phyloP scores from a whole-genome alignment of 2,797 vertebrate species.

The Sebastes umbrosus region DNA sequence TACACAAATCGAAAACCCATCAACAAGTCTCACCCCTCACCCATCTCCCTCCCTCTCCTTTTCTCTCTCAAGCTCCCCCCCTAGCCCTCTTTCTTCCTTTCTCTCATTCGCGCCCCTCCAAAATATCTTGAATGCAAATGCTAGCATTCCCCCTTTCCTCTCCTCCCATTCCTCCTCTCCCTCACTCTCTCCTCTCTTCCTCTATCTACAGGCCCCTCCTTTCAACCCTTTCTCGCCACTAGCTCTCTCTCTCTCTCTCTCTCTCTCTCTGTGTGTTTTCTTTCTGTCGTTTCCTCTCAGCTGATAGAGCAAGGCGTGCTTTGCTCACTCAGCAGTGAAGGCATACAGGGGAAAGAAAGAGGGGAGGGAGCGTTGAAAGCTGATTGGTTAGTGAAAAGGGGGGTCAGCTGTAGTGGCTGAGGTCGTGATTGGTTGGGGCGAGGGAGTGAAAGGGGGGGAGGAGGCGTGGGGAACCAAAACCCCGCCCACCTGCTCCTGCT shows the following conservation, averaged over 20 bases:
- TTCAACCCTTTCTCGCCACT: constrained; percentile 24
- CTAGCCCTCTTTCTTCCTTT: constrained; percentile 38
- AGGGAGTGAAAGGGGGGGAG: constrained; percentile 3
- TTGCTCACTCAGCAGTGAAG: constrained; percentile 84
- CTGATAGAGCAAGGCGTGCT: constrained; percentile 81
- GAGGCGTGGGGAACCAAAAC: constrained; percentile 7
- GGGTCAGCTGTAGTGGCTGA: constrained; percentile 55
- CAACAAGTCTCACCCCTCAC: constrained; percentile 62
- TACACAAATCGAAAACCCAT: constrained; percentile 70
- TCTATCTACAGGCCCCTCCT: constrained; percentile 47
- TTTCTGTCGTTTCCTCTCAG: constrained; percentile 81
- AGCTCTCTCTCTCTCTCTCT: constrained; percentile 5
- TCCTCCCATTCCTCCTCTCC: constrained; percentile 39
- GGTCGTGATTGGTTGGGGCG: constrained; percentile 65
- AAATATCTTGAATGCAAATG: constrained; percentile 67
- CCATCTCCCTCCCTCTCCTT: constrained; percentile 49
- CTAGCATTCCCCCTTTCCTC: constrained; percentile 43
- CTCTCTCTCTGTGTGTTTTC: constrained; percentile 42
- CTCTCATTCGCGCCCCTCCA: constrained; percentile 59
- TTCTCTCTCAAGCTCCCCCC: constrained; percentile 38
- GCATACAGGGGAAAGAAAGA: constrained; percentile 59
- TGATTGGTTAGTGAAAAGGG: constrained; percentile 73
- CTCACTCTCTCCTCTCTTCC: constrained; percentile 31
- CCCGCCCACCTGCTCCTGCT: constrained; percentile 74
- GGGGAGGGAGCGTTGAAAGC: not conserved